Percentiles rank a stretch among this genome's conserved stretches.
Evolutionary conservation across 92 coral and sea anemone species (phyloP).

Genomic region (Paragorgia papillata): DNA sequence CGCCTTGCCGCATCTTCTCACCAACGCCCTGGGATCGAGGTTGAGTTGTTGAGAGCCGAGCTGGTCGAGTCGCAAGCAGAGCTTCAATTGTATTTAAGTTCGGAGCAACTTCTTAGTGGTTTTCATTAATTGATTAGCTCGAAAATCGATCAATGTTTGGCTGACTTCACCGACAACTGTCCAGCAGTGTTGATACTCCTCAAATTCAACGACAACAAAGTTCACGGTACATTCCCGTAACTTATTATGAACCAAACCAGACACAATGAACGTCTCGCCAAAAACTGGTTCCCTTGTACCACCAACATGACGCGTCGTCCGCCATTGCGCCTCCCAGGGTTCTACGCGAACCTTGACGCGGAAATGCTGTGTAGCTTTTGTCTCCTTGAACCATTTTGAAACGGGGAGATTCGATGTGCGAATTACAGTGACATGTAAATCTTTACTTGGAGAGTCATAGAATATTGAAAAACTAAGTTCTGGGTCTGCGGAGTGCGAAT

Average conservation of each 20-base stretch:
- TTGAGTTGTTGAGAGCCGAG: no score
- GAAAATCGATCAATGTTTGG: conserved; percentile 78
- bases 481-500: conserved; percentile 30
- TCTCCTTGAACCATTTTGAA: conserved; percentile 67
- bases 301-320: conserved; percentile 83
- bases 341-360: conserved; percentile 90
- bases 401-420: conserved; percentile 77
- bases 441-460: conserved; percentile 87
- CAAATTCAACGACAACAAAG: conserved; percentile 90
- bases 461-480: conserved; percentile 78
- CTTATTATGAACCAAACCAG: conserved; percentile 95
- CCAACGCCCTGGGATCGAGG: no score
- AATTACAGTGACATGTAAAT: conserved; percentile 84
- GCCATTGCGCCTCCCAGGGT: conserved; percentile 85
- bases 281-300: conserved; percentile 83
- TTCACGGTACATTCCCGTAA: conserved; percentile 86
- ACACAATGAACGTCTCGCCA: conserved; percentile 88
- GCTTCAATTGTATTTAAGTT: no score
- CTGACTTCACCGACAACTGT: conserved; percentile 89
- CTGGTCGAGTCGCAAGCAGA: no score
- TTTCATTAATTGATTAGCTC: conserved; percentile 89
- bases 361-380: conserved; percentile 82
- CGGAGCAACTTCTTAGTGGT: conserved; percentile 73
- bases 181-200: conserved; percentile 87
- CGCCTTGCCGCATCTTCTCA: no score